Conservation (phyloP, 2,113 vertebrate species). For the Sebastes schlegelii region DNA sequence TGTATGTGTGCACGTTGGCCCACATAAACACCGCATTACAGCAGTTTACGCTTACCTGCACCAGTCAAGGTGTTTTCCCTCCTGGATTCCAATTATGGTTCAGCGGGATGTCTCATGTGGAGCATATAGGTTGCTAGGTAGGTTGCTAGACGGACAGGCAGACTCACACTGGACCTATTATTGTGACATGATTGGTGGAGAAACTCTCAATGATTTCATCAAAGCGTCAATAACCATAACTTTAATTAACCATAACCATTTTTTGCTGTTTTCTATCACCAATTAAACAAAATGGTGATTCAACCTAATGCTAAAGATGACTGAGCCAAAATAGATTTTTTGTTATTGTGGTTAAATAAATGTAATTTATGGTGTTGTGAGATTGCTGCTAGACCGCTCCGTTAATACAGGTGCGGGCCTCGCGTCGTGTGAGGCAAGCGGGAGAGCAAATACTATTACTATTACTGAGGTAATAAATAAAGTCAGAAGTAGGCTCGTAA, state of each 20-base stretch:
- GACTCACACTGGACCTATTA: slow-evolving; percentile 4
- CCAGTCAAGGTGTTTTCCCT: slow-evolving; percentile 78
- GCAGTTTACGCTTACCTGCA: slow-evolving; percentile 76
- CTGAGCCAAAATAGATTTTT: too few relatives aligned
- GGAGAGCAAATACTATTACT: too few relatives aligned
- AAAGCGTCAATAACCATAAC: neutral
- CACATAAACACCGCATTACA: slow-evolving; percentile 50
- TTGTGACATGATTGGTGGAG: neutral
- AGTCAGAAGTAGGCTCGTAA: too few relatives aligned
- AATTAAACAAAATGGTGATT: neutral
- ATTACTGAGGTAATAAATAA: too few relatives aligned
- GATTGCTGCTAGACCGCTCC: too few relatives aligned
- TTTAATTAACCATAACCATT: neutral
- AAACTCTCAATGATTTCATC: neutral
- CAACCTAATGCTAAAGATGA: neutral
- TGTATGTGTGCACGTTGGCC: slow-evolving; percentile 36
- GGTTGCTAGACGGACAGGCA: slow-evolving; percentile 12
- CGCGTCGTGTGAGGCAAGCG: too few relatives aligned
- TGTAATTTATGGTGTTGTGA: too few relatives aligned
- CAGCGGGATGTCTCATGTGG: slow-evolving; percentile 35
- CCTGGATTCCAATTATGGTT: slow-evolving; percentile 71
- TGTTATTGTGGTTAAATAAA: too few relatives aligned
- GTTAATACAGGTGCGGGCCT: too few relatives aligned
- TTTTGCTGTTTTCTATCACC: neutral
- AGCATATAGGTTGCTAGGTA: slow-evolving; percentile 16